Percentiles rank a stretch among this genome's conserved stretches.
Conservation (phyloP, 2,888 invertebrate species). For the Melanophora roralis region DNA sequence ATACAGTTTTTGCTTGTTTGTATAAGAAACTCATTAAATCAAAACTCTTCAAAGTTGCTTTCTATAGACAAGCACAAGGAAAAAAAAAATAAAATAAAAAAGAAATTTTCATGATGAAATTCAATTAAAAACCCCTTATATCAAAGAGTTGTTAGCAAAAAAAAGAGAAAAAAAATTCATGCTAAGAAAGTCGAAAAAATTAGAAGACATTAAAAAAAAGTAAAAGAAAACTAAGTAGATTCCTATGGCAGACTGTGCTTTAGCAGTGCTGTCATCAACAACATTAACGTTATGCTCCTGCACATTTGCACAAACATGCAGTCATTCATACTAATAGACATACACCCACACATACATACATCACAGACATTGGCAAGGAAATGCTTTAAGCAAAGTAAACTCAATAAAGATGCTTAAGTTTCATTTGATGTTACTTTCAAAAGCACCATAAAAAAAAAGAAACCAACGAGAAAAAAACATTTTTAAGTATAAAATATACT, state of each 20-base stretch:
- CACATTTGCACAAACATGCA: neutral
- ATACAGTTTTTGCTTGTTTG: constrained; percentile 17
- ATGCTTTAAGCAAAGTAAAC: constrained; percentile 63
- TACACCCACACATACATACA: neutral
- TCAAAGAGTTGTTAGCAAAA: constrained; percentile 62
- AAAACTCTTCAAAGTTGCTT: constrained; percentile 59
- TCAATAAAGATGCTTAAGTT: constrained; percentile 61
- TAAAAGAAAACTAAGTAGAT: neutral
- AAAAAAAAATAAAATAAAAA: constrained; percentile 20
- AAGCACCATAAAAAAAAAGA: constrained; percentile 20
- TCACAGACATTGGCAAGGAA: constrained; percentile 47
- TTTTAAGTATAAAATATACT: constrained; percentile 15
- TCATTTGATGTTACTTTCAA: constrained; percentile 60
- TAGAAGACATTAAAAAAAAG: neutral
- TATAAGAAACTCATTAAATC: constrained; percentile 61
- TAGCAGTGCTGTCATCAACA: constrained; percentile 49
- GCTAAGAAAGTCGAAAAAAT: neutral
- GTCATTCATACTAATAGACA: neutral
- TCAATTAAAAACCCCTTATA: constrained; percentile 61
- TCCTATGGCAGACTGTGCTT: constrained; percentile 47
- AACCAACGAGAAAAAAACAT: neutral
- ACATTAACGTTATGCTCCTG: neutral
- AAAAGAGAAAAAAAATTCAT: constrained; percentile 53
- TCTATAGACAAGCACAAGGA: constrained; percentile 23
- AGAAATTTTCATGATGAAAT: constrained; percentile 57